Evolutionary conservation across 2,113 vertebrate genomes (phyloP).

Genomic region (Haemorhous mexicanus): DNA sequence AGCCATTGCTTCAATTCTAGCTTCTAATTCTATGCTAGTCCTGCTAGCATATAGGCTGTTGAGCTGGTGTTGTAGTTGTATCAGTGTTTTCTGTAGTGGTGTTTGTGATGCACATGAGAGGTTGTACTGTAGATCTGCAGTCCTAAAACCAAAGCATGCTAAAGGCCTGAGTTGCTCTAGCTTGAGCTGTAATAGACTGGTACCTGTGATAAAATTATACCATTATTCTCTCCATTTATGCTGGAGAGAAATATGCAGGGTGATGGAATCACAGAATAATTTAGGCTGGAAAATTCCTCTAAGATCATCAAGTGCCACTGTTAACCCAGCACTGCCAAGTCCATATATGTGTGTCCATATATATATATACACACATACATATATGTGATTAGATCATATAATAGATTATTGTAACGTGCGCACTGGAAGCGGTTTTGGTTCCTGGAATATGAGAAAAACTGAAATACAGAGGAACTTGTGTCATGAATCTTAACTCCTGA

Average conservation of each 20-base stretch:
- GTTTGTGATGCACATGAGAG: background rate
- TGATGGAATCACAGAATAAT: background rate
- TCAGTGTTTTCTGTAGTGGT: background rate
- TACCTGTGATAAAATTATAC: background rate
- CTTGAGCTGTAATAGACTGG: background rate
- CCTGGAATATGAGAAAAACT: background rate
- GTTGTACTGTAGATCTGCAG: background rate
- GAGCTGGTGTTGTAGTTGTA: background rate
- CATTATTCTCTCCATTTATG: background rate
- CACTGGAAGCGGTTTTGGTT: background rate
- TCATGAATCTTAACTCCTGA: background rate
- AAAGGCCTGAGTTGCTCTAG: background rate
- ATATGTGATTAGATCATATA: background rate
- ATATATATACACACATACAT: accelerated
- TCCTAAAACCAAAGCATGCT: background rate
- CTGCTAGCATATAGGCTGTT: background rate
- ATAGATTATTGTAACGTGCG: background rate
- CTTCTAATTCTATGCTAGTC: background rate
- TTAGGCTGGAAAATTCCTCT: background rate
- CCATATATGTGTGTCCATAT: background rate
- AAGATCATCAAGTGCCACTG: background rate
- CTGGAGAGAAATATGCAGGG: background rate
- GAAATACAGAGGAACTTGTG: background rate
- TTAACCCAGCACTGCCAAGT: background rate
- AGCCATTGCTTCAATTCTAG: background rate